A percentile compares a stretch with the other conserved stretches of the same genome.
Conservation (phyloP, 2,888 invertebrate species). For the Lydus trimaculatus region DNA sequence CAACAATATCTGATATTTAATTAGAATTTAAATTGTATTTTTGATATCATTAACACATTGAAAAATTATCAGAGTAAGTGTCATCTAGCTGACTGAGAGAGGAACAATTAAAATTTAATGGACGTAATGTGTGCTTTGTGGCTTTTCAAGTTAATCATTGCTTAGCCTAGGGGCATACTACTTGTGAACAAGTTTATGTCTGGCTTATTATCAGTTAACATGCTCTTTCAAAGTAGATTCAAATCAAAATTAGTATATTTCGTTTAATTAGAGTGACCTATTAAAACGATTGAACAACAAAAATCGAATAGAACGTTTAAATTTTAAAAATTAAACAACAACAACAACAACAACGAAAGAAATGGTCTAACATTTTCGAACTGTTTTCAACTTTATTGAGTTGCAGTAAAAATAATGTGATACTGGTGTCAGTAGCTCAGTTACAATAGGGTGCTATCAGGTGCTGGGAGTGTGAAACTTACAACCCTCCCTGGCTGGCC, state of each 20-base stretch:
- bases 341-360: background rate
- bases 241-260: background rate
- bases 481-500: slow-evolving; percentile 47
- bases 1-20: background rate
- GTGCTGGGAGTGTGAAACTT: slow-evolving; percentile 41
- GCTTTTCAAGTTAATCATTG: slow-evolving; percentile 5
- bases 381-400: slow-evolving; percentile 32
- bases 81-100: background rate
- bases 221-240: background rate
- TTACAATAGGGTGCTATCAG: slow-evolving; percentile 37
- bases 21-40: background rate
- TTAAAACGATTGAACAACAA: background rate
- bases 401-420: slow-evolving; percentile 32
- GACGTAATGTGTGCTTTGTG: slow-evolving; percentile 5
- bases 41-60: background rate
- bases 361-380: slow-evolving; percentile 11
- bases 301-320: background rate
- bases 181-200: background rate
- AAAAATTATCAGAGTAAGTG: background rate
- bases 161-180: background rate
- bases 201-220: background rate
- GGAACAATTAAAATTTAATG: slow-evolving; percentile 7
- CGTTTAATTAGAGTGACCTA: background rate
- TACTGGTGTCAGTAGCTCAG: slow-evolving; percentile 29
- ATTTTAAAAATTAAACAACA: background rate